These are phyloP conservation scores for Pasiphila rectangulata DNA, from an alignment of 2,888 invertebrate species.

Conservation along the genomic window DNA sequence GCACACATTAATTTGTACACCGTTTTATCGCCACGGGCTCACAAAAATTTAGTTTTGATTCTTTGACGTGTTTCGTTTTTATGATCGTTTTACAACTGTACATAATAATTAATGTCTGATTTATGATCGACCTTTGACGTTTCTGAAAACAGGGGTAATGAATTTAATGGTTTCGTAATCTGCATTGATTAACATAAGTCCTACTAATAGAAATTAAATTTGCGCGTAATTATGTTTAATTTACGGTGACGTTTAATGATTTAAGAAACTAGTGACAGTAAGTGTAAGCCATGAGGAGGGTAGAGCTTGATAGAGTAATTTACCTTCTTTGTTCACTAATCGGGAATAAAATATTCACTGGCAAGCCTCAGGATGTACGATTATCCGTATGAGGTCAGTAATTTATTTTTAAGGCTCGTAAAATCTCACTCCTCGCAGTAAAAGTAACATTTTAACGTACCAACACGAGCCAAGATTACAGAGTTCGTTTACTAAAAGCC, in stretches of 20 bases:
- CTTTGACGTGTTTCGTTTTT: conserved; percentile 45
- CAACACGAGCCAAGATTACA: conserved; percentile 55
- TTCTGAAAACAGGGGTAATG: conserved; percentile 41
- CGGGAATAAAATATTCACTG: conserved; percentile 66
- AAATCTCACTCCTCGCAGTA: conserved; percentile 77
- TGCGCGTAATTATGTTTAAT: not conserved
- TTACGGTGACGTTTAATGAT: conserved; percentile 5
- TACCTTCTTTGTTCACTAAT: conserved; percentile 58
- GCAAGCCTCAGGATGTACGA: conserved; percentile 58
- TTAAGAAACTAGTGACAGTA: not conserved
- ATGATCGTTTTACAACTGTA: conserved; percentile 48
- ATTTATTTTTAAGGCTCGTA: conserved; percentile 78
- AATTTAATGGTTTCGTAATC: conserved; percentile 53
- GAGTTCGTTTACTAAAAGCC: conserved; percentile 51
- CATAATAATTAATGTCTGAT: conserved; percentile 54
- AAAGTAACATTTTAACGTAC: conserved; percentile 76
- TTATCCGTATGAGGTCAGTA: conserved; percentile 61
- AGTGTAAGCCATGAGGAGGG: not conserved
- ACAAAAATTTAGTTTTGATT: conserved; percentile 38
- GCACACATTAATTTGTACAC: conserved; percentile 46
- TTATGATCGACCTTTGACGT: conserved; percentile 47
- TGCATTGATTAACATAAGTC: conserved; percentile 35
- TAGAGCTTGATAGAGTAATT: conserved; percentile 41
- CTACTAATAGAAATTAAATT: not conserved
- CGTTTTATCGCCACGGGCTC: conserved; percentile 42